phyloP scores from a whole-genome alignment of 2,888 invertebrate genomes.

The Dioctria linearis region DNA sequence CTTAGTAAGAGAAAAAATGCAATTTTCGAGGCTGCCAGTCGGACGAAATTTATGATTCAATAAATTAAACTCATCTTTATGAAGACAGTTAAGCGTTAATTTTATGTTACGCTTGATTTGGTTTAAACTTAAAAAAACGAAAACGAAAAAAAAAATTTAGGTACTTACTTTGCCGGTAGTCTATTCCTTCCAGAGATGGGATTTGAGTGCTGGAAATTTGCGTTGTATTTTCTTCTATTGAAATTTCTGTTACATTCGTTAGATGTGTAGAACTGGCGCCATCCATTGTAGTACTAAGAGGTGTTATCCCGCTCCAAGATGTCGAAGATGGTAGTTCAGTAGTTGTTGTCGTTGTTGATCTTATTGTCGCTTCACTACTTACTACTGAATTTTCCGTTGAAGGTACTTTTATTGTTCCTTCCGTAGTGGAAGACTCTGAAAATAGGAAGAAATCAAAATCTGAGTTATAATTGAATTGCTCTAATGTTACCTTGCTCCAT shows the following conservation, averaged over 20 bases:
- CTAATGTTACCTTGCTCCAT: background rate
- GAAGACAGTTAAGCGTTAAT: no score
- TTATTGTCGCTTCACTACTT: conserved; percentile 16
- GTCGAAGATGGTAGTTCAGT: background rate
- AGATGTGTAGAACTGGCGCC: conserved; percentile 26
- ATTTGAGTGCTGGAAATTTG: conserved; percentile 18
- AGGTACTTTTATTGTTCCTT: conserved; percentile 4
- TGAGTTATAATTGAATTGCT: background rate
- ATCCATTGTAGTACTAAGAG: conserved; percentile 33
- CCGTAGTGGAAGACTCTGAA: conserved; percentile 11
- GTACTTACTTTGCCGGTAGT: conserved; percentile 68
- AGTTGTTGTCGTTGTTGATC: background rate
- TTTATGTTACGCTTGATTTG: no score
- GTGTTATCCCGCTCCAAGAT: conserved; percentile 39
- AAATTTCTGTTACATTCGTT: conserved; percentile 6
- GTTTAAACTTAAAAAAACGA: no score
- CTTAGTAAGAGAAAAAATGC: no score
- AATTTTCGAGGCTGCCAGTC: no score
- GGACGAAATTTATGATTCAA: no score
- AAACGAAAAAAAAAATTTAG: background rate
- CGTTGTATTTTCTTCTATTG: conserved; percentile 59
- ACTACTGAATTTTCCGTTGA: conserved; percentile 34
- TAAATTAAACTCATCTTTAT: no score
- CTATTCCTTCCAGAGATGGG: conserved; percentile 67
- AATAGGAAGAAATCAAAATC: background rate